These are phyloP conservation scores for Sakesphorus luctuosus DNA, from an alignment of 2,113 vertebrate genomes.

Conservation along the genomic window DNA sequence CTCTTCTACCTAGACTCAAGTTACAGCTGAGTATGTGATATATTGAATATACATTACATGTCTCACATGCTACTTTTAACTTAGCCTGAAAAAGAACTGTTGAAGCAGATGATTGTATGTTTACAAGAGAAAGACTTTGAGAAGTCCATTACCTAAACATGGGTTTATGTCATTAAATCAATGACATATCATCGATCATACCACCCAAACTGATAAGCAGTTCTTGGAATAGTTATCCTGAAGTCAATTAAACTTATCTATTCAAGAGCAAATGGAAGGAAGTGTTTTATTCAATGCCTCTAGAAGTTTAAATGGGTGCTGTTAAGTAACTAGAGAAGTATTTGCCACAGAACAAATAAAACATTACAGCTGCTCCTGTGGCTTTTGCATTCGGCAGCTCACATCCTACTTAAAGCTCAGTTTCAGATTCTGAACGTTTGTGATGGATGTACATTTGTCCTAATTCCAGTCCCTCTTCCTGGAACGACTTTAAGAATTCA, in stretches of 20 bases:
- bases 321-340: background rate
- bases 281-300: background rate
- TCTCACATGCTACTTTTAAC: background rate
- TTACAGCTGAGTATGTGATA: background rate
- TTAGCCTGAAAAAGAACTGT: background rate
- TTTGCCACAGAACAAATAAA: background rate
- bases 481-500: background rate
- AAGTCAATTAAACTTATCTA: background rate
- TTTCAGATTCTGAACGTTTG: background rate
- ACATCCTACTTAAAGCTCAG: background rate
- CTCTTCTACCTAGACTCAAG: background rate
- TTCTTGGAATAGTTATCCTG: background rate
- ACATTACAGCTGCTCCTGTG: background rate
- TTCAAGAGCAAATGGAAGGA: background rate
- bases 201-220: background rate
- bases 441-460: background rate
- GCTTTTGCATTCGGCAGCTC: background rate
- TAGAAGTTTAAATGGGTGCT: background rate
- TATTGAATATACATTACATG: background rate
- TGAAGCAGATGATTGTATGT: background rate
- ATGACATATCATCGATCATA: background rate
- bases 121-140: background rate
- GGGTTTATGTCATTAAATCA: background rate
- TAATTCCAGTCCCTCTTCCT: constrained; percentile 7
- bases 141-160: background rate